Percentiles rank a stretch among this genome's conserved stretches.
These are phyloP conservation scores for Rhinatrema bivittatum DNA, from an alignment of 2,797 vertebrate genomes.

Conservation along the genomic window DNA sequence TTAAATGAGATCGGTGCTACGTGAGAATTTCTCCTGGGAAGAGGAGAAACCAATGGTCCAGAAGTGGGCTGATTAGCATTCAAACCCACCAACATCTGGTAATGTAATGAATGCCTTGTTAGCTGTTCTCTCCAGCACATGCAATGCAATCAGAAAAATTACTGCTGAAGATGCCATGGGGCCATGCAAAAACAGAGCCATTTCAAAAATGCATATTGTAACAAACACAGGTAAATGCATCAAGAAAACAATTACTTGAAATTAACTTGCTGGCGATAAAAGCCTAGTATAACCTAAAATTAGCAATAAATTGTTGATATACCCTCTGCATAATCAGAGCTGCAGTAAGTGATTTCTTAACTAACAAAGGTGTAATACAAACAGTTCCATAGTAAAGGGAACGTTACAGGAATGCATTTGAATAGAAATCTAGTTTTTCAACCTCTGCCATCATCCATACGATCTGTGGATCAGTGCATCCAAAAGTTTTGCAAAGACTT, in stretches of 20 bases:
- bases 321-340: conserved; percentile 2
- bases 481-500: too few species aligned
- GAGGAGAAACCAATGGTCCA: conserved; percentile 14
- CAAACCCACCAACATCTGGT: conserved; percentile 27
- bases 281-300: neutral
- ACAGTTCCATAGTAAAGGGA: too few species aligned
- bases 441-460: too few species aligned
- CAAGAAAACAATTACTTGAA: neutral
- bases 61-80: conserved; percentile 2
- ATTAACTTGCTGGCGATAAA: neutral
- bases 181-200: conserved; percentile 6
- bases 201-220: conserved; percentile 7
- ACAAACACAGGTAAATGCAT: conserved; percentile 14
- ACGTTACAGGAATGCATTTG: too few species aligned
- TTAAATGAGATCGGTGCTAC: too few species aligned
- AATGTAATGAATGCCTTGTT: conserved; percentile 20
- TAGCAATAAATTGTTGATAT: neutral
- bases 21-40: conserved; percentile 18
- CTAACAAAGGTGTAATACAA: too few species aligned
- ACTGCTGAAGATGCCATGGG: conserved; percentile 8
- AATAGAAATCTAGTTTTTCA: too few species aligned
- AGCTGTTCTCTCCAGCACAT: conserved; percentile 11
- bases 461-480: too few species aligned
- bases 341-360: too few species aligned
- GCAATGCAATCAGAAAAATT: conserved; percentile 17